phyloP scores from a whole-genome alignment of 2,888 invertebrate species.

The Ethmia dodecea region DNA sequence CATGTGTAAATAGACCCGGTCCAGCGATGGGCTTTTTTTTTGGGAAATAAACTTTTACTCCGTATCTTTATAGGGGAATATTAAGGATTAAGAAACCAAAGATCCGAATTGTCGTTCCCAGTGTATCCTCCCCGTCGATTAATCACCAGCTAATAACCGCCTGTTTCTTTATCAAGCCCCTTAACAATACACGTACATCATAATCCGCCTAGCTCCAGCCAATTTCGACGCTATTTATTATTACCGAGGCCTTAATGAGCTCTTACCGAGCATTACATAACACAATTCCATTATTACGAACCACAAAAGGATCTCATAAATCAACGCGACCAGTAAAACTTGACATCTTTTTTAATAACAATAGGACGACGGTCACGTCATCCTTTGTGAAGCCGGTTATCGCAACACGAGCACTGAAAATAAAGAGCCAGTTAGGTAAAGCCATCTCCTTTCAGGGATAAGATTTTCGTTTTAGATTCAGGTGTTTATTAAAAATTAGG shows the following conservation, averaged over 20 bases:
- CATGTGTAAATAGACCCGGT: too few species aligned
- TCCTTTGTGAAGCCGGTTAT: conserved; percentile 32
- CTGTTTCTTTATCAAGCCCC: too few species aligned
- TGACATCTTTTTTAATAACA: conserved; percentile 66
- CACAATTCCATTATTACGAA: conserved; percentile 45
- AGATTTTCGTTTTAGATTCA: conserved; percentile 9
- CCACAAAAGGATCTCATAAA: conserved; percentile 49
- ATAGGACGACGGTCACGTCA: conserved; percentile 32
- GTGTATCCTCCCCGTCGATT: too few species aligned
- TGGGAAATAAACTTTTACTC: too few species aligned
- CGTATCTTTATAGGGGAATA: too few species aligned
- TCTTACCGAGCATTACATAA: conserved; percentile 45
- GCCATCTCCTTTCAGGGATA: conserved; percentile 7
- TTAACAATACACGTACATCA: too few species aligned
- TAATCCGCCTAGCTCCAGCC: too few species aligned
- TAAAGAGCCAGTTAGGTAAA: conserved; percentile 9
- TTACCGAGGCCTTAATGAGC: conserved; percentile 43
- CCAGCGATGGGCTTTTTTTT: too few species aligned
- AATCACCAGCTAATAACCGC: too few species aligned
- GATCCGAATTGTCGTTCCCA: too few species aligned
- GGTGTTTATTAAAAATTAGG: conserved; percentile 4
- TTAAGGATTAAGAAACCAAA: too few species aligned
- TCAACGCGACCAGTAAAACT: conserved; percentile 44
- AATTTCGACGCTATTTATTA: conserved; percentile 39
- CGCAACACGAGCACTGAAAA: conserved; percentile 9